Evolutionary conservation across 2,113 vertebrate genomes (phyloP).

Genomic region (Litocranius walleri): DNA sequence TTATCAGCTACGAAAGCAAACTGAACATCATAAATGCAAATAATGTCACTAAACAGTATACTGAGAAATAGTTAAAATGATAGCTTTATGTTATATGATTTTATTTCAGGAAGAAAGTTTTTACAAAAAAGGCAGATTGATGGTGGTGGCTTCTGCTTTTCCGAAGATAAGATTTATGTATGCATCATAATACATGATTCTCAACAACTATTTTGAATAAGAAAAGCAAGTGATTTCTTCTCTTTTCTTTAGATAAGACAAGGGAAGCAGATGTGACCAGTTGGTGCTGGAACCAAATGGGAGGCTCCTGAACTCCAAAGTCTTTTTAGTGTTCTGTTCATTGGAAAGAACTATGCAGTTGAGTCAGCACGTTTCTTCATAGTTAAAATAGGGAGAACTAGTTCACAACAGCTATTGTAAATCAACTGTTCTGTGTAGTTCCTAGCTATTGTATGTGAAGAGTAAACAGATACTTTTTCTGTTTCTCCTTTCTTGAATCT

Average conservation of each 20-base stretch:
- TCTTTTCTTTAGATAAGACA: not conserved
- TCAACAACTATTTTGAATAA: not conserved
- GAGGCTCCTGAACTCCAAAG: not conserved
- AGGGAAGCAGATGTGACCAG: not conserved
- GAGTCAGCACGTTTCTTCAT: not conserved
- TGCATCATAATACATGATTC: not conserved
- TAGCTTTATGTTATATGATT: not conserved
- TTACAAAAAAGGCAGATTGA: not conserved
- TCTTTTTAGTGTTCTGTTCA: not conserved
- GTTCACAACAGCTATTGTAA: not conserved
- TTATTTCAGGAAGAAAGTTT: not conserved
- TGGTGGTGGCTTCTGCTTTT: not conserved
- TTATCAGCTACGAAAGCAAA: not conserved
- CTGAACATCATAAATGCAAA: not conserved
- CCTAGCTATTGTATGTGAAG: not conserved
- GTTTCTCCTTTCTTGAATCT: not conserved
- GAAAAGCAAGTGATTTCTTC: not conserved
- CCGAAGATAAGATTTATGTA: not conserved
- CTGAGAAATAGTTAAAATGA: not conserved
- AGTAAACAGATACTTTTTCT: not conserved
- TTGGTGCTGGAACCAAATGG: too few species aligned
- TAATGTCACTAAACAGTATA: not conserved
- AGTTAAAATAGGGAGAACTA: not conserved
- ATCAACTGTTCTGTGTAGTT: fast-evolving
- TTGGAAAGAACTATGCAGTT: not conserved